Conservation (phyloP, 2,888 invertebrate species). For the Allacma fusca region DNA sequence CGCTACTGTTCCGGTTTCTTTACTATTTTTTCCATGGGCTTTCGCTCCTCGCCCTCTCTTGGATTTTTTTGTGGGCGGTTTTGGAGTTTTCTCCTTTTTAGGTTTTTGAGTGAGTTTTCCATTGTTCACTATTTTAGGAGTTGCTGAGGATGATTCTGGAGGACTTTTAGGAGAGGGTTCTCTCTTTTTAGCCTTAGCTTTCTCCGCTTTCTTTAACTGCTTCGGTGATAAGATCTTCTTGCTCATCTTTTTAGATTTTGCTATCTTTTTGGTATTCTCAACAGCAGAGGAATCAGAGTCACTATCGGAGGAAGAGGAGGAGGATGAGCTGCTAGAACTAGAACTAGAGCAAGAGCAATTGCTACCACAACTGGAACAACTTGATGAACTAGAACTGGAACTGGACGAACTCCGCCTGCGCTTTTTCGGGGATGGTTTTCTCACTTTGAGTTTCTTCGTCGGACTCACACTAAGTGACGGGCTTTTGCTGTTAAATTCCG, state of each 20-base stretch:
- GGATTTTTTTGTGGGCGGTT: slow-evolving; percentile 35
- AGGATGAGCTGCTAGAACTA: slow-evolving; percentile 71
- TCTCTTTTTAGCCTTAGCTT: not conserved
- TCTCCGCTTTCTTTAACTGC: slow-evolving; percentile 26
- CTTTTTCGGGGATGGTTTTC: slow-evolving; percentile 32
- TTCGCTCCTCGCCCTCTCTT: slow-evolving; percentile 22
- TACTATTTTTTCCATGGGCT: slow-evolving; percentile 14
- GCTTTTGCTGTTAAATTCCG: not conserved
- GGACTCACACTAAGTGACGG: not conserved
- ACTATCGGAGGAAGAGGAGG: slow-evolving; percentile 67
- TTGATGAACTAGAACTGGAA: slow-evolving; percentile 71
- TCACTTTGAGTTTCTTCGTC: slow-evolving; percentile 2
- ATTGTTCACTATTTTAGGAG: slow-evolving; percentile 3
- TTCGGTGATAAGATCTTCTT: slow-evolving; percentile 25
- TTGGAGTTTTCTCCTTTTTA: slow-evolving; percentile 23
- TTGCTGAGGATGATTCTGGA: not conserved
- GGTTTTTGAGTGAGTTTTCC: slow-evolving; percentile 19
- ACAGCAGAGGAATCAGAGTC: slow-evolving; percentile 45
- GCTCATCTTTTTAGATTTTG: slow-evolving; percentile 16
- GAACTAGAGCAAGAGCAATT: slow-evolving; percentile 84
- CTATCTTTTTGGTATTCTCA: slow-evolving; percentile 5
- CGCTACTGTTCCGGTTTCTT: not conserved
- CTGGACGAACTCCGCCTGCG: slow-evolving; percentile 72
- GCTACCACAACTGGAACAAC: slow-evolving; percentile 81
- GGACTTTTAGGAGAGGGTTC: not conserved